Percentiles rank a stretch among this genome's conserved stretches.
phyloP scores from a whole-genome alignment of 1,140 invertebrate species.

The Drosophila sp. region DNA sequence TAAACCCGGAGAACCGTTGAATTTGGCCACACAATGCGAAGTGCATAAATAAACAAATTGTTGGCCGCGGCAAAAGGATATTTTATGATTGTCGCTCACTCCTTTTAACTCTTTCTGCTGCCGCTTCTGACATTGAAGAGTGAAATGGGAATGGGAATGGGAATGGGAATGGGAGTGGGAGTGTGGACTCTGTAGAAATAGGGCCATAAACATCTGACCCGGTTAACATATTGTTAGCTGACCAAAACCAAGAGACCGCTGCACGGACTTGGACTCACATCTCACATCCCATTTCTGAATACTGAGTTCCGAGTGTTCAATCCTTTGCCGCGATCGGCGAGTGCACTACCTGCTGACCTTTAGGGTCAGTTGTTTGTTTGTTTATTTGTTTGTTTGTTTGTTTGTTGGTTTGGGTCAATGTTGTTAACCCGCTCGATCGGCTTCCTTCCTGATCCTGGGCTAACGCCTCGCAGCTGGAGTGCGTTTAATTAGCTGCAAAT shows the following conservation, averaged over 20 bases:
- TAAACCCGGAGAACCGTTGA: slow-evolving; percentile 20
- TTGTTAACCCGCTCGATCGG: slow-evolving; percentile 8
- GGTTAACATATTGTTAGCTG: slow-evolving; percentile 49
- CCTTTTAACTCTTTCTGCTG: slow-evolving; percentile 49
- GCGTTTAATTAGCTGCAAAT: slow-evolving; percentile 56
- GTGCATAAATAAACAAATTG: slow-evolving; percentile 73
- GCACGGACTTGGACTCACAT: slow-evolving; percentile 3
- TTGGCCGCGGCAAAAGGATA: slow-evolving; percentile 28
- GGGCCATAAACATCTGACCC: slow-evolving; percentile 51
- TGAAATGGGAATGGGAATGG: neutral
- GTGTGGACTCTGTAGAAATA: neutral
- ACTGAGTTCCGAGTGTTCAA: too few relatives aligned
- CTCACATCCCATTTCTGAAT: too few relatives aligned
- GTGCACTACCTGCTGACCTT: neutral
- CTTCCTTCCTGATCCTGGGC: neutral
- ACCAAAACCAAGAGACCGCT: slow-evolving; percentile 29
- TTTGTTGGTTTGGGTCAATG: neutral
- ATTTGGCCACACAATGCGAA: slow-evolving; percentile 71
- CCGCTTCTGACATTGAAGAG: slow-evolving; percentile 33
- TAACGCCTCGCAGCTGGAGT: slow-evolving; percentile 9
- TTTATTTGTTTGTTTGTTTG: too few relatives aligned
- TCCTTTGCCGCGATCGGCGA: neutral
- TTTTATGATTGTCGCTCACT: slow-evolving; percentile 66
- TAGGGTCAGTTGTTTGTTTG: neutral
- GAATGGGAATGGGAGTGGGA: neutral